Percentiles rank a stretch among this genome's conserved stretches.
These are phyloP conservation scores for Xestia xanthographa DNA, from an alignment of 2,888 invertebrate species.

Conservation along the genomic window DNA sequence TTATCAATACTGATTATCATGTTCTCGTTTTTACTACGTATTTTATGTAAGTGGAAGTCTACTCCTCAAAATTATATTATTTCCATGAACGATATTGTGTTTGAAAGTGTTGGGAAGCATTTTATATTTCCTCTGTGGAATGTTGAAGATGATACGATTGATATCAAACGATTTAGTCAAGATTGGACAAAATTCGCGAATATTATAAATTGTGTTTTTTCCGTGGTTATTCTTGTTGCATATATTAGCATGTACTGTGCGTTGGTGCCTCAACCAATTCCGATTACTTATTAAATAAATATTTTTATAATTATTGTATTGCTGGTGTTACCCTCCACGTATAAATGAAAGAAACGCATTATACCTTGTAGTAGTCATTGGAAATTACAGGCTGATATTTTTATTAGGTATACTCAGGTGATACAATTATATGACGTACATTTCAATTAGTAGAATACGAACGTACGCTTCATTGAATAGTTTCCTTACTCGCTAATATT, in stretches of 20 bases:
- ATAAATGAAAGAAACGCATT: background rate
- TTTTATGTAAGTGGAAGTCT: slow-evolving; percentile 57
- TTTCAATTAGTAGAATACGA: background rate
- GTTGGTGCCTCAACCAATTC: slow-evolving; percentile 69
- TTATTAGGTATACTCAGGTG: background rate
- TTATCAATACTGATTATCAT: slow-evolving; percentile 66
- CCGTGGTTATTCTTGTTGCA: slow-evolving; percentile 53
- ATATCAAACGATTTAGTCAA: slow-evolving; percentile 41
- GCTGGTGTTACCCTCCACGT: background rate
- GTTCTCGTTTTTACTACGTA: slow-evolving; percentile 66
- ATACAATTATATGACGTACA: background rate
- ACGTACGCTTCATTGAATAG: background rate
- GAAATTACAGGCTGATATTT: background rate
- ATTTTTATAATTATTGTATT: background rate
- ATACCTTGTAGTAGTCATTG: background rate
- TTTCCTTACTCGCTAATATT: background rate
- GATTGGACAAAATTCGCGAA: slow-evolving; percentile 72
- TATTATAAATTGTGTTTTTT: slow-evolving; percentile 68
- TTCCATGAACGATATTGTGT: slow-evolving; percentile 66
- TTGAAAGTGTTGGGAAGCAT: slow-evolving; percentile 57
- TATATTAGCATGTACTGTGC: slow-evolving; percentile 68
- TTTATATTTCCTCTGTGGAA: slow-evolving; percentile 70
- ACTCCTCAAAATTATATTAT: slow-evolving; percentile 64
- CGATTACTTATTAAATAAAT: slow-evolving; percentile 51
- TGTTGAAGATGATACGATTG: slow-evolving; percentile 22